These are phyloP conservation scores for Lamprologus callipterus DNA, from an alignment of 2,113 vertebrate species.

Conservation along the genomic window DNA sequence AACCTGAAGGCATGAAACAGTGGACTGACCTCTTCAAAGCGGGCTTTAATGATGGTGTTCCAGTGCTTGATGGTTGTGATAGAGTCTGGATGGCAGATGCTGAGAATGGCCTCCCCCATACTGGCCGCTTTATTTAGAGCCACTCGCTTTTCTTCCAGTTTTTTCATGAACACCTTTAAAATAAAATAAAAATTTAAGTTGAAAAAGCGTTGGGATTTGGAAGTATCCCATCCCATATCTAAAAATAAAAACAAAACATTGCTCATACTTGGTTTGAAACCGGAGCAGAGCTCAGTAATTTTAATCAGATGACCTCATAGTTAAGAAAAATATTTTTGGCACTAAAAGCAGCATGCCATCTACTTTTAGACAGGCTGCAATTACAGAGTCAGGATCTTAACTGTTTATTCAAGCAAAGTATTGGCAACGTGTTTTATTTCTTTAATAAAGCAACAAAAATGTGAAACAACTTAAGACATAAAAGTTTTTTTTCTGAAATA, in stretches of 20 bases:
- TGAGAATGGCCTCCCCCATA: slow-evolving; percentile 89
- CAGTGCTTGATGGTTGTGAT: slow-evolving; percentile 98
- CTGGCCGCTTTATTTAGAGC: slow-evolving; percentile 84
- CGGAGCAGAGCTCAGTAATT: not conserved
- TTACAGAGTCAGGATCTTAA: not conserved
- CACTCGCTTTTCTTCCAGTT: slow-evolving; percentile 88
- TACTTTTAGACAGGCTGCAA: not conserved
- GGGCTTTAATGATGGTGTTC: slow-evolving; percentile 97
- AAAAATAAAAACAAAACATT: not conserved
- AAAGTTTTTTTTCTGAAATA: not conserved
- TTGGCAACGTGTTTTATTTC: not conserved
- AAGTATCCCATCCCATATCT: not conserved
- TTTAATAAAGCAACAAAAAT: not conserved
- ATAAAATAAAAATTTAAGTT: not conserved
- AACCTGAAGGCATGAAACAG: not conserved
- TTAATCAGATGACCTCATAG: slow-evolving; percentile 45
- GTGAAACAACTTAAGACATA: not conserved
- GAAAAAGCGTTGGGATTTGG: slow-evolving; percentile 31
- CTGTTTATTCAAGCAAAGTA: not conserved
- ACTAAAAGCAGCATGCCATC: not conserved
- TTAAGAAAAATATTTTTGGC: slow-evolving; percentile 25
- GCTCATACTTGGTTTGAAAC: not conserved
- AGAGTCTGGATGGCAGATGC: slow-evolving; percentile 95
- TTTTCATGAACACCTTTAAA: slow-evolving; percentile 90
- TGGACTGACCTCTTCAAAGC: slow-evolving; percentile 92